Base-by-base conservation (phyloP, 2,888 invertebrate genomes). In the Dorcus hopei region DNA sequence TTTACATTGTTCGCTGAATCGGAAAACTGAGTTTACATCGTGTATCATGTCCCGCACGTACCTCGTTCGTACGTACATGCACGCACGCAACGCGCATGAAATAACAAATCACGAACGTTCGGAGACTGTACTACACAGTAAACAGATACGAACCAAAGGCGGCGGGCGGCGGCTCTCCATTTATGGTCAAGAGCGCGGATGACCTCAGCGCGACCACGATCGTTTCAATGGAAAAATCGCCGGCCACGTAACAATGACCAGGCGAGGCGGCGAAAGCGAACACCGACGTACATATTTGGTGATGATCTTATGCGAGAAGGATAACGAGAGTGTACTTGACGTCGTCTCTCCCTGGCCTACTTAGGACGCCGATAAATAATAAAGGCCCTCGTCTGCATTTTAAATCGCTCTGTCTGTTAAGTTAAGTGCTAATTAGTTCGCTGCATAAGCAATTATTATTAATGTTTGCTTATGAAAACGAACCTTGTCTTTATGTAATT, bases 251-350 rank as follows among this genome's bases (percentile, higher is more conserved):
- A 45, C 45, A 19, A 16, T 45, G 9, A 9, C 45, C 11, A 11
- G 11, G 9, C 45, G n/a, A n/a, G n/a, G n/a, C n/a, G n/a, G n/a
- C n/a, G 45, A 23, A 19, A 23, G 45, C 23, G 47, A 41, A 33
- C 9, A 45, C 43, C 19, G 23, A 49, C 55, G n/a, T 55, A 49
- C 55, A 6, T 55, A 55, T 55, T 55, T 55, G 55, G 55, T 49
- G 55, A 55, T 55, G 55, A 55, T 55, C 52, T 52, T 42, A 42
- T 40, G 14, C 38, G 8, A 49, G 16, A 33, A 39, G 39, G 19
- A 39, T 23, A 11, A 19, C 9, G 23, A 45, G n/a, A 45, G 9
- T 9, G 45, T 45, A 19, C 19, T 19, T 9, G 19, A 45, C 19
- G 45, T 23, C 19, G 45, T 23, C 9, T 45, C 45, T 16, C 51